These are phyloP conservation scores for Apis laboriosa DNA, from an alignment of 1,140 invertebrate species.

Conservation along the genomic window DNA sequence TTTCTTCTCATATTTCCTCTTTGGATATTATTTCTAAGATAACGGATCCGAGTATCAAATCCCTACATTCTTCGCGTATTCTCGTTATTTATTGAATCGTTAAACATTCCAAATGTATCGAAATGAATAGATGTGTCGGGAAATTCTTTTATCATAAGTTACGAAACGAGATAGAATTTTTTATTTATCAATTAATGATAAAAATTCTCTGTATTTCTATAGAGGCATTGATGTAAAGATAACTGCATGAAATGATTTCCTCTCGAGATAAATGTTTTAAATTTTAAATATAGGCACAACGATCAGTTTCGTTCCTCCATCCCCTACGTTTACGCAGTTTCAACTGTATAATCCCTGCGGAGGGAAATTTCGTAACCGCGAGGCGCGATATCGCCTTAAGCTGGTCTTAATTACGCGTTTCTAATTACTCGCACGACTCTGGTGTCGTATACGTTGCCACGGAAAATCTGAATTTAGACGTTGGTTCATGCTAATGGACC, in stretches of 20 bases:
- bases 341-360: slow-evolving; percentile 11
- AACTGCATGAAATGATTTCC: not conserved
- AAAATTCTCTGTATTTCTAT: too few relatives aligned
- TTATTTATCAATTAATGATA: too few relatives aligned
- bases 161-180: too few relatives aligned
- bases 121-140: too few relatives aligned
- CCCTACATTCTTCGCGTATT: too few relatives aligned
- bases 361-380: slow-evolving; percentile 15
- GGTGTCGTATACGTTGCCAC: not conserved
- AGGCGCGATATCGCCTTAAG: slow-evolving; percentile 31
- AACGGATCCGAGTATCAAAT: too few relatives aligned
- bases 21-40: too few relatives aligned
- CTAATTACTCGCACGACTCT: slow-evolving; percentile 33
- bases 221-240: too few relatives aligned
- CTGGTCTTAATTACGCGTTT: slow-evolving; percentile 43
- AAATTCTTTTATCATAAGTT: too few relatives aligned
- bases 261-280: not conserved
- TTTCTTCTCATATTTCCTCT: too few relatives aligned
- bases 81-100: too few relatives aligned
- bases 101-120: too few relatives aligned
- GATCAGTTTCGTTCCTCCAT: not conserved
- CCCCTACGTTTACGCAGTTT: not conserved
- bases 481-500: slow-evolving; percentile 14
- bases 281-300: slow-evolving; percentile 6
- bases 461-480: slow-evolving; percentile 13